Evolutionary conservation across 2,888 invertebrate species (phyloP).

Genomic region (Drosophila neutralis): DNA sequence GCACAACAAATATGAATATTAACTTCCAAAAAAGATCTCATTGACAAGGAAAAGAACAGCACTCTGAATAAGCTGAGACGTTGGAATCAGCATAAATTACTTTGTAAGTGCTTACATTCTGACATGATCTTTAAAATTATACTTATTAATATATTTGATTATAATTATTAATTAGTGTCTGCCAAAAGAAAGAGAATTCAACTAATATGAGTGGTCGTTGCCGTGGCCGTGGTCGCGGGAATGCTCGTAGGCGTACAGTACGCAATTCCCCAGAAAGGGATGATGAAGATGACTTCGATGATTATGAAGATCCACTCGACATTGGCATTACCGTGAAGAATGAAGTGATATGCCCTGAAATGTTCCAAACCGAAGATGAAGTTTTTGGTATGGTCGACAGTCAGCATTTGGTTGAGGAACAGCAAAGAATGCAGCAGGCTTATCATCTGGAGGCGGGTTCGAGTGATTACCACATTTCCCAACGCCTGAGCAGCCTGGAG

Average conservation of each 20-base stretch:
- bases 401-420: constrained; percentile 41
- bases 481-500: constrained; percentile 46
- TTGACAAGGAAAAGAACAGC: neutral
- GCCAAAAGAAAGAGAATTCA: neutral
- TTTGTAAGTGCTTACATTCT: neutral
- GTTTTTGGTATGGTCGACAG: constrained; percentile 46
- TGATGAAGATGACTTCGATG: neutral
- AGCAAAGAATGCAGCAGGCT: constrained; percentile 32
- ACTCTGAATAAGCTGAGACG: neutral
- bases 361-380: constrained; percentile 18
- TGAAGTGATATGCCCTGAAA: constrained; percentile 35
- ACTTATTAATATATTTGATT: neutral
- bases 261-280: constrained; percentile 11
- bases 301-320: constrained; percentile 50
- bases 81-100: neutral
- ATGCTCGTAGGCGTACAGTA: neutral
- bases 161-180: neutral
- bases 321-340: constrained; percentile 39
- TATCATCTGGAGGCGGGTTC: constrained; percentile 24
- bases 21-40: neutral
- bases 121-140: neutral
- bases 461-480: constrained; percentile 25
- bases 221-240: constrained; percentile 8
- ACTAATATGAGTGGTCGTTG: constrained; percentile 28
- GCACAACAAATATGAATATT: neutral